A percentile compares a stretch with the other conserved stretches of the same genome.
These are phyloP conservation scores for Dysdera silvatica DNA, from an alignment of 1,140 invertebrate genomes.

Conservation along the genomic window DNA sequence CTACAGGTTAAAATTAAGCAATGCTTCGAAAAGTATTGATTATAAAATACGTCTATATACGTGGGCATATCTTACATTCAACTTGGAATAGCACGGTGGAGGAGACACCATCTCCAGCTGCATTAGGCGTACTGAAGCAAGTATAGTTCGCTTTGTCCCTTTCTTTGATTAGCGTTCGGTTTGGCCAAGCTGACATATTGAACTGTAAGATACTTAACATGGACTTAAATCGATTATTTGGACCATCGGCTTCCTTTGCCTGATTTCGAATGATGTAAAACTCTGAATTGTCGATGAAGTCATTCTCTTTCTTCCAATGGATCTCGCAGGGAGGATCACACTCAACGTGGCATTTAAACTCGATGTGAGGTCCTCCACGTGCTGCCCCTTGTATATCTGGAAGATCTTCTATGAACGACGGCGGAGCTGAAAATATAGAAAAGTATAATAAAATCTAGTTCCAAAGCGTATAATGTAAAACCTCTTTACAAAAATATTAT, in stretches of 20 bases:
- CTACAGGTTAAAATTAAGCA: too few species aligned
- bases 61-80: constrained; percentile 62
- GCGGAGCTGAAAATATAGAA: constrained; percentile 58
- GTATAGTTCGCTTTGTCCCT: constrained; percentile 73
- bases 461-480: neutral
- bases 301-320: constrained; percentile 68
- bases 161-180: constrained; percentile 61
- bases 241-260: constrained; percentile 56
- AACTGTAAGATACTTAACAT: constrained; percentile 70
- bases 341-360: constrained; percentile 75
- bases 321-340: constrained; percentile 75
- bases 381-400: constrained; percentile 70
- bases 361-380: constrained; percentile 63
- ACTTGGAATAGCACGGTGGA: constrained; percentile 73
- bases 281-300: constrained; percentile 28
- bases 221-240: constrained; percentile 72
- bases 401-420: constrained; percentile 72
- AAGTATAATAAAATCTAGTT: constrained; percentile 30
- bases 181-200: constrained; percentile 75
- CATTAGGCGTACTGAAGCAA: constrained; percentile 66
- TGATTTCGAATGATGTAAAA: constrained; percentile 50
- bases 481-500: too few species aligned
- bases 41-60: too few species aligned
- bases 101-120: constrained; percentile 61
- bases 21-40: too few species aligned